A percentile compares a stretch with the other conserved stretches of the same genome.
These are phyloP conservation scores for Macrotis lagotis DNA, from an alignment of 2,113 vertebrate species.

Conservation along the genomic window DNA sequence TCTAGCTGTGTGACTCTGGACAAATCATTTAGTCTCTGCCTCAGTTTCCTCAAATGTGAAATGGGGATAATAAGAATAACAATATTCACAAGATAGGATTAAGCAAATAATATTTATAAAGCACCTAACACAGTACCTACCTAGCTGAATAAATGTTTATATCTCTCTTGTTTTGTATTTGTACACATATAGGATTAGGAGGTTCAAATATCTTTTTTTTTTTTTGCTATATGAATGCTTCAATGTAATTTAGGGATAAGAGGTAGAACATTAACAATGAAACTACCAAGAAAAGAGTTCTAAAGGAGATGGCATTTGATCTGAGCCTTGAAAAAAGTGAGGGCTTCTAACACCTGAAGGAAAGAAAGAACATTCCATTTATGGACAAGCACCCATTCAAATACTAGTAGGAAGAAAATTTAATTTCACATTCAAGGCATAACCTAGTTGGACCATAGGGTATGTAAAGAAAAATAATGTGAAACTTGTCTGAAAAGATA, in stretches of 20 bases:
- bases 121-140: neutral
- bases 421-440: neutral
- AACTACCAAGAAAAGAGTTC: neutral
- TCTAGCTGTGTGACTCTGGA: neutral
- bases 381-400: neutral
- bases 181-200: neutral
- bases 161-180: neutral
- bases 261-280: neutral
- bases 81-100: neutral
- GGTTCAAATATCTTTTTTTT: neutral
- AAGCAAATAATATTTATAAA: neutral
- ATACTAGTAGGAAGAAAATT: neutral
- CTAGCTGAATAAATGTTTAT: neutral
- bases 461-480: neutral
- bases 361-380: neutral
- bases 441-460: neutral
- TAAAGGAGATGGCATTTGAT: neutral
- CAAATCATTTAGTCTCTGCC: neutral
- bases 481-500: neutral
- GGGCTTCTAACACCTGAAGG: neutral
- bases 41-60: neutral
- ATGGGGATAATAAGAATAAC: neutral
- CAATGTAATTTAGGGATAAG: neutral
- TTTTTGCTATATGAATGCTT: neutral
- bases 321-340: neutral